Evolutionary conservation across 2,888 invertebrate species (phyloP).

Genomic region (Callyntrura guangdongensis): DNA sequence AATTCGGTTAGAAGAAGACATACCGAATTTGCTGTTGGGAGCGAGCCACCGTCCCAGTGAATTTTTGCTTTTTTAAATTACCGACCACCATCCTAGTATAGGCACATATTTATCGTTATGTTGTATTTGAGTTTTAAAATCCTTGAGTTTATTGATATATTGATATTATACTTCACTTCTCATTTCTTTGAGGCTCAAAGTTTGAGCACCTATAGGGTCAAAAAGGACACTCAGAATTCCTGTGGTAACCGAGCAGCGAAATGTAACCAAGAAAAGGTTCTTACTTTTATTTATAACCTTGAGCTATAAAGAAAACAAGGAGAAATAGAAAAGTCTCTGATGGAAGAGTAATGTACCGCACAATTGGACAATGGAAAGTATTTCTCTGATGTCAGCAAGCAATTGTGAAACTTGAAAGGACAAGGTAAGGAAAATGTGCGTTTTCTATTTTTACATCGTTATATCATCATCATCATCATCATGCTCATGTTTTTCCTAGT

Average conservation of each 20-base stretch:
- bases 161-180: background rate
- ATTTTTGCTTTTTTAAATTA: no score
- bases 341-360: constrained; percentile 44
- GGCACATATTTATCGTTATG: no score
- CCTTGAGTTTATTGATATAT: no score
- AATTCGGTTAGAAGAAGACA: no score
- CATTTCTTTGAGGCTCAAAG: constrained; percentile 12
- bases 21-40: no score
- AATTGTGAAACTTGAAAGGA: background rate
- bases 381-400: background rate
- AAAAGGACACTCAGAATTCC: background rate
- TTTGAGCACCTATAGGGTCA: background rate
- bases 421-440: constrained; percentile 35
- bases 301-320: constrained; percentile 57
- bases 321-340: constrained; percentile 40
- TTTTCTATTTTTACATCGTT: constrained; percentile 64
- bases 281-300: constrained; percentile 51
- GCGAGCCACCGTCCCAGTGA: no score
- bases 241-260: no score
- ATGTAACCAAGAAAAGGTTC: background rate
- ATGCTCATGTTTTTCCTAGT: background rate
- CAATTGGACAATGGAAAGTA: constrained; percentile 61
- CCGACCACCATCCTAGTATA: no score
- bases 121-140: no score
- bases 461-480: constrained; percentile 39